Evolutionary conservation across 1,140 invertebrate genomes (phyloP).

Genomic region (Chironomus tepperi): DNA sequence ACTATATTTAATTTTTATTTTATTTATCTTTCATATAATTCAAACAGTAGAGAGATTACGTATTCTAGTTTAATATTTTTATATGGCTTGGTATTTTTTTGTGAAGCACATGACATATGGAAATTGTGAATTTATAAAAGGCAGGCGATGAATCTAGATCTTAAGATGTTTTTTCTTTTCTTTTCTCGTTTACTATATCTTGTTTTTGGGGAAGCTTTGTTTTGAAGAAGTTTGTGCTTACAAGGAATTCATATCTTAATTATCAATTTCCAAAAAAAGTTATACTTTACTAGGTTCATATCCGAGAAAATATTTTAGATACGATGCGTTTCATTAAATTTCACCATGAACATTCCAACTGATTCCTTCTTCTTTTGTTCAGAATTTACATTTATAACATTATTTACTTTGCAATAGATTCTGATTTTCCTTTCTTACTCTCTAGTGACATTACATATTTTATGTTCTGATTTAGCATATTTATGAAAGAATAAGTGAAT

Average conservation of each 20-base stretch:
- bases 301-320: too few relatives aligned
- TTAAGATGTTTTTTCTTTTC: background rate
- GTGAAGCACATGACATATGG: background rate
- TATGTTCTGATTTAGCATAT: background rate
- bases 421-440: too few relatives aligned
- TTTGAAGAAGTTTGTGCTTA: too few relatives aligned
- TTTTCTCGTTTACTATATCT: background rate
- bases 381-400: too few relatives aligned
- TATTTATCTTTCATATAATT: background rate
- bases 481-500: background rate
- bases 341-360: background rate
- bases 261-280: too few relatives aligned
- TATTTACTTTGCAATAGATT: too few relatives aligned
- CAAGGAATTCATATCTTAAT: too few relatives aligned
- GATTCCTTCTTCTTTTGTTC: background rate
- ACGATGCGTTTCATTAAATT: too few relatives aligned
- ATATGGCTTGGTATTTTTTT: too few relatives aligned
- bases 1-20: background rate
- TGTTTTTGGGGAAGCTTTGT: background rate
- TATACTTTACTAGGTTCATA: too few relatives aligned
- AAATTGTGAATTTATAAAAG: constrained; percentile 3
- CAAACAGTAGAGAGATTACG: too few relatives aligned
- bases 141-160: background rate
- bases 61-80: too few relatives aligned
- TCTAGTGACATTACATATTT: background rate